phyloP scores from a whole-genome alignment of 2,888 invertebrate genomes.

The Dynastes grantii region DNA sequence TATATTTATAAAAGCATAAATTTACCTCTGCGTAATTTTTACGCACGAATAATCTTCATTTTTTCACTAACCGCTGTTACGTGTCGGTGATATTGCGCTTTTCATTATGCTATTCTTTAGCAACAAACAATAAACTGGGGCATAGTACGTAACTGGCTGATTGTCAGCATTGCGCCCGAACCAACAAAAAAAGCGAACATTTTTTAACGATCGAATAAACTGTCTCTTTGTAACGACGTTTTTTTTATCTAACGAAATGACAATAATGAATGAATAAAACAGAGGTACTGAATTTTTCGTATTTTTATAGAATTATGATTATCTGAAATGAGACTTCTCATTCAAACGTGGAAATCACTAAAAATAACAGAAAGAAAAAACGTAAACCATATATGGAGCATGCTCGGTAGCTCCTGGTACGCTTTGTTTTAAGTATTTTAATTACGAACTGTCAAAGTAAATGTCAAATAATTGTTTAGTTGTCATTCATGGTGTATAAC shows the following conservation, averaged over 20 bases:
- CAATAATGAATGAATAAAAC: too few species aligned
- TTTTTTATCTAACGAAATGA: neutral
- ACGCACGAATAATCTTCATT: constrained; percentile 25
- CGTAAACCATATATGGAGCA: too few species aligned
- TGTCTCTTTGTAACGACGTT: neutral
- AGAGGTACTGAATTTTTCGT: too few species aligned
- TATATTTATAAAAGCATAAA: constrained; percentile 7
- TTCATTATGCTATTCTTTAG: constrained; percentile 21
- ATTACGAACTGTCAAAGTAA: too few species aligned
- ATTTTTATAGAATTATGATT: too few species aligned
- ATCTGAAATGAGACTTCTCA: too few species aligned
- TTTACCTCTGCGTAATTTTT: constrained; percentile 8
- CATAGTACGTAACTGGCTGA: constrained; percentile 4
- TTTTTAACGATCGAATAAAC: constrained; percentile 1
- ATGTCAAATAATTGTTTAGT: too few species aligned
- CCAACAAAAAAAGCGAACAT: neutral
- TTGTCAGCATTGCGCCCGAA: constrained; percentile 33
- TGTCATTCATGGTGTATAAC: too few species aligned
- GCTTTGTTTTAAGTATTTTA: too few species aligned
- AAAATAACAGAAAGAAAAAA: too few species aligned
- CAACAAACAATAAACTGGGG: constrained; percentile 1
- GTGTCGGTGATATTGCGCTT: constrained; percentile 34
- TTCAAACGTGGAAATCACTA: too few species aligned
- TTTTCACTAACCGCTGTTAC: constrained; percentile 24
- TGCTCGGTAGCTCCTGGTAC: too few species aligned